Conservation (phyloP, 2,113 vertebrate genomes). For the Carassius gibelio region DNA sequence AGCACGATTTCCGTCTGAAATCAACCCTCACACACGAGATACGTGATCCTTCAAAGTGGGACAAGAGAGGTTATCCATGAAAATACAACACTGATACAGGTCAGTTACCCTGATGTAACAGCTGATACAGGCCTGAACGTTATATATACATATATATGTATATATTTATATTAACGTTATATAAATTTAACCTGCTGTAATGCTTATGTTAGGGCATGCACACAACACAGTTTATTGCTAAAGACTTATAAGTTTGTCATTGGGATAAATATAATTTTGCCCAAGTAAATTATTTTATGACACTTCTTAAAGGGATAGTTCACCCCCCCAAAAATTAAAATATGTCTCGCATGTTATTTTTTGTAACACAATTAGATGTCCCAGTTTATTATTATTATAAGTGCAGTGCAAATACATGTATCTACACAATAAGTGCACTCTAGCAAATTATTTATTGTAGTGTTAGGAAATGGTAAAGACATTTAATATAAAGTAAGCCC, state of each 20-base stretch:
- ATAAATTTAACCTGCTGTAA: neutral
- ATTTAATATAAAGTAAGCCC: no score
- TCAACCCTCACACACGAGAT: neutral
- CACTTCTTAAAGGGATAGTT: neutral
- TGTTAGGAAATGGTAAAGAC: no score
- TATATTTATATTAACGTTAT: no score
- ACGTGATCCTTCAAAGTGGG: neutral
- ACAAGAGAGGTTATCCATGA: neutral
- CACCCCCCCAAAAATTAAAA: neutral
- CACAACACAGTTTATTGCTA: neutral
- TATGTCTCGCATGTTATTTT: neutral
- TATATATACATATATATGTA: neutral
- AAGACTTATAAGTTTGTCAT: neutral
- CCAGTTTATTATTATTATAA: neutral
- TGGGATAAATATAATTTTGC: neutral
- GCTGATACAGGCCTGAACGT: slow-evolving; percentile 25
- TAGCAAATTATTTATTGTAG: neutral
- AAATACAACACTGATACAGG: neutral
- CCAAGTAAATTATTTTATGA: neutral
- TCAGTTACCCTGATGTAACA: slow-evolving; percentile 1
- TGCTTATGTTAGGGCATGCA: neutral
- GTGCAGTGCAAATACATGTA: neutral
- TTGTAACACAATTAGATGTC: neutral
- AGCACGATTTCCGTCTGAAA: neutral
- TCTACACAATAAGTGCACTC: neutral